Conservation (phyloP, 2,888 invertebrate genomes). For the Callyntrura sp. region DNA sequence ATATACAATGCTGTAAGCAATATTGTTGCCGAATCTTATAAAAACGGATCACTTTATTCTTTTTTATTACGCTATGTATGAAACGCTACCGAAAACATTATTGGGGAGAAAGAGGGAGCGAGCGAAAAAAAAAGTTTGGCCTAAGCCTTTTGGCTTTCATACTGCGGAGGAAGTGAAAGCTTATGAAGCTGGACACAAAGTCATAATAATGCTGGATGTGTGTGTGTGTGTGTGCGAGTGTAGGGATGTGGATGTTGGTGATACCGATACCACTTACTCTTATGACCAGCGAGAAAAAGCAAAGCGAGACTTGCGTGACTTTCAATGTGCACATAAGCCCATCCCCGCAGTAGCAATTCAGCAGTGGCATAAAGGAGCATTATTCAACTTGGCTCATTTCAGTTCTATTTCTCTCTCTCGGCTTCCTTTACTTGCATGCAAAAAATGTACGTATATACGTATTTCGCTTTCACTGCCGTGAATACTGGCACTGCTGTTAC, state of each 20-base stretch:
- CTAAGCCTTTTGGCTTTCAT: slow-evolving; percentile 75
- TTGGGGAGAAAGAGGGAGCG: background rate
- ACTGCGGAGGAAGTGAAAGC: slow-evolving; percentile 80
- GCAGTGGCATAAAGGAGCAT: slow-evolving; percentile 71
- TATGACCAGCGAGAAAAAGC: slow-evolving; percentile 58
- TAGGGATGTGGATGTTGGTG: slow-evolving; percentile 1
- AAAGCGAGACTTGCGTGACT: slow-evolving; percentile 78
- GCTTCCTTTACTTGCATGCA: slow-evolving; percentile 72
- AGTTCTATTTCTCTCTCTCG: slow-evolving; percentile 55
- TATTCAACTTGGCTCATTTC: slow-evolving; percentile 73
- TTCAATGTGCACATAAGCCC: slow-evolving; percentile 79
- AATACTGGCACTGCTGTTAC: background rate
- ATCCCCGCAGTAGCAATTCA: slow-evolving; percentile 78
- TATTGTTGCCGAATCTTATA: slow-evolving; percentile 77
- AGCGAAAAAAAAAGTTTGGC: slow-evolving; percentile 60
- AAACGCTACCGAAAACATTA: slow-evolving; percentile 49
- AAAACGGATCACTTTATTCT: slow-evolving; percentile 77
- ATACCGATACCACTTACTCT: slow-evolving; percentile 39
- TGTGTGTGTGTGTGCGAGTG: slow-evolving; percentile 21
- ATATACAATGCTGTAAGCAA: slow-evolving; percentile 61
- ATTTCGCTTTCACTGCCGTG: slow-evolving; percentile 20
- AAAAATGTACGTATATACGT: slow-evolving; percentile 26
- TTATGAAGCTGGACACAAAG: slow-evolving; percentile 69
- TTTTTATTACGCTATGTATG: slow-evolving; percentile 48
- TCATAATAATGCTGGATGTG: slow-evolving; percentile 37